A percentile compares a stretch with the other conserved stretches of the same genome.
These are phyloP conservation scores for Cetonia aurata DNA, from an alignment of 2,888 invertebrate genomes.

Conservation along the genomic window DNA sequence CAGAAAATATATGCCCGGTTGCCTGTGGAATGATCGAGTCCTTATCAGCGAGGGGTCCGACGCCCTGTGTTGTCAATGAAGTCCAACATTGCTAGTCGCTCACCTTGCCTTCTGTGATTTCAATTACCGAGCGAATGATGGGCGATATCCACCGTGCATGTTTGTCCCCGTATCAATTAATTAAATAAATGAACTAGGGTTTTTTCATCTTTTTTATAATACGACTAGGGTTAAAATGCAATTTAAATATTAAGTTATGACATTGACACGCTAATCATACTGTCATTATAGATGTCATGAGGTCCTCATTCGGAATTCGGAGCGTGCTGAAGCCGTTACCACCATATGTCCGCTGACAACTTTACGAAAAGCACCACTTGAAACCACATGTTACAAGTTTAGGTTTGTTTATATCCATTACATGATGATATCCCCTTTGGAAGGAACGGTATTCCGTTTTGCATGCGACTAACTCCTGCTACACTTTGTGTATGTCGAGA, in stretches of 20 bases:
- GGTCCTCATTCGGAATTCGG: slow-evolving; percentile 64
- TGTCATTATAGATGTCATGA: slow-evolving; percentile 63
- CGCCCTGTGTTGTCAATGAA: slow-evolving; percentile 55
- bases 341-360: slow-evolving; percentile 67
- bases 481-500: too few species aligned
- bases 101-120: slow-evolving; percentile 55
- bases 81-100: slow-evolving; percentile 40
- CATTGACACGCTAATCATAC: slow-evolving; percentile 61
- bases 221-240: neutral
- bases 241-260: slow-evolving; percentile 40
- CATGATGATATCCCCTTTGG: slow-evolving; percentile 65
- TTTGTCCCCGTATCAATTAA: too few species aligned
- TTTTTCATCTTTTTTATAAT: neutral
- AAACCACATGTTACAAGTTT: slow-evolving; percentile 68
- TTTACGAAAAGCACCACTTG: slow-evolving; percentile 68
- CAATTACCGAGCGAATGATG: slow-evolving; percentile 51
- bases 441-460: slow-evolving; percentile 58
- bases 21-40: slow-evolving; percentile 57
- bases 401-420: slow-evolving; percentile 66
- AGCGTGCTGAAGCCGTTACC: slow-evolving; percentile 65
- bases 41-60: slow-evolving; percentile 50
- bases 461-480: slow-evolving; percentile 46
- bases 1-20: slow-evolving; percentile 58
- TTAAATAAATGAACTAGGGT: too few species aligned
- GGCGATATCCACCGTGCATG: neutral